phyloP scores from a whole-genome alignment of 2,797 vertebrate genomes.

The Ara ararauna region DNA sequence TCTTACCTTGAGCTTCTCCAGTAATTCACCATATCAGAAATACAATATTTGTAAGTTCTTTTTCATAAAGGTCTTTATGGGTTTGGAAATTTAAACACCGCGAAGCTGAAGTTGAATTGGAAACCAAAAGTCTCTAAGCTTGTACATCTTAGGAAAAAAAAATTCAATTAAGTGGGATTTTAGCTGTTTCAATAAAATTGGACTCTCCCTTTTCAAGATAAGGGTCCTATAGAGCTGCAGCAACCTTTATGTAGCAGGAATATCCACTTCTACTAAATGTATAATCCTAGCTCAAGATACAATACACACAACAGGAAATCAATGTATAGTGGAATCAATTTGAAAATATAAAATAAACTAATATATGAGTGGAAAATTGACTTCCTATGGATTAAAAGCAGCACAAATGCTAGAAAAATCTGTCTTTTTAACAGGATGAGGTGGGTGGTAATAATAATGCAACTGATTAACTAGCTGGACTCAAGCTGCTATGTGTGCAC shows the following conservation, averaged over 20 bases:
- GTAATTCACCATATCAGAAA: constrained; percentile 79
- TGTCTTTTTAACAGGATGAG: constrained; percentile 73
- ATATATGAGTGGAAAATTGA: constrained; percentile 87
- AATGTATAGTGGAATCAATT: constrained; percentile 94
- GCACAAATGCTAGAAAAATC: constrained; percentile 81
- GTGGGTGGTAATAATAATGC: constrained; percentile 66
- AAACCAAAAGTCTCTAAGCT: constrained; percentile 96
- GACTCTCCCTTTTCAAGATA: constrained; percentile 93
- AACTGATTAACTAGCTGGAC: constrained; percentile 70
- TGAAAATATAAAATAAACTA: constrained; percentile 96
- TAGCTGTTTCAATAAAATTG: constrained; percentile 98
- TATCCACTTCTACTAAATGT: constrained; percentile 94
- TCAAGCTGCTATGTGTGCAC: constrained; percentile 43
- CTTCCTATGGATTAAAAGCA: constrained; percentile 93
- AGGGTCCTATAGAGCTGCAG: constrained; percentile 84
- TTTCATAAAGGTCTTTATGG: constrained; percentile 88
- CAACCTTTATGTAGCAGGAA: constrained; percentile 89
- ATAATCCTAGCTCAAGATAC: constrained; percentile 95
- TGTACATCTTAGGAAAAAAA: constrained; percentile 92
- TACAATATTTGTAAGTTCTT: constrained; percentile 91
- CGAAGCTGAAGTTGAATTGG: constrained; percentile 91
- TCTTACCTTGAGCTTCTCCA: constrained; percentile 66
- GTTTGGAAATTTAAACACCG: constrained; percentile 91
- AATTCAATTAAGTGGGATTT: constrained; percentile 99
- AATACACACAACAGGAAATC: constrained; percentile 93